phyloP scores from a whole-genome alignment of 2,797 vertebrate genomes.

The Peromyscus melanophrys region DNA sequence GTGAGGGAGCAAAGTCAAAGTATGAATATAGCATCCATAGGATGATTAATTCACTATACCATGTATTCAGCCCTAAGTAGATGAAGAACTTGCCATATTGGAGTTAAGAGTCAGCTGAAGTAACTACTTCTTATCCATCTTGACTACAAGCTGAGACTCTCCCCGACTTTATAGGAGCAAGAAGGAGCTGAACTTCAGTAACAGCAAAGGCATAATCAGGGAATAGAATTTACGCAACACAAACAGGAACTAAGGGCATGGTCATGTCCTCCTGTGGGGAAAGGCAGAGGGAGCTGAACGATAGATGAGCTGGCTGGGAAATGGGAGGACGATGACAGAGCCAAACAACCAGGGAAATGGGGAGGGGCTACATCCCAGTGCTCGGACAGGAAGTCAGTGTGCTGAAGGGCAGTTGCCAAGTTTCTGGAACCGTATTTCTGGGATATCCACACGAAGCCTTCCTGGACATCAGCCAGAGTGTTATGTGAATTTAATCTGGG shows the following conservation, averaged over 20 bases:
- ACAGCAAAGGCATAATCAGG: conserved; percentile 14
- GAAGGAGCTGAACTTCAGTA: conserved; percentile 14
- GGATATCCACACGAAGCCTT: neutral
- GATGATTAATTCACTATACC: neutral
- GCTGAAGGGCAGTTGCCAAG: neutral
- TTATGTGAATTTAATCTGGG: neutral
- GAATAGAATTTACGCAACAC: neutral
- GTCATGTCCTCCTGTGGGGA: neutral
- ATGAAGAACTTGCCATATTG: neutral
- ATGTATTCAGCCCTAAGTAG: neutral
- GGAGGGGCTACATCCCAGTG: neutral
- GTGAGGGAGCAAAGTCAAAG: conserved; percentile 22
- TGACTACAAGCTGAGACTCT: neutral
- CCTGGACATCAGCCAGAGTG: neutral
- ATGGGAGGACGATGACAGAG: neutral
- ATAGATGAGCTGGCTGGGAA: neutral
- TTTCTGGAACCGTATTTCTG: neutral
- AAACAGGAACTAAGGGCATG: neutral
- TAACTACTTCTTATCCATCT: conserved; percentile 1
- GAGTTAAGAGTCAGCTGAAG: neutral
- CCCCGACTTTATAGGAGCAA: neutral
- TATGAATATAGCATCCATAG: neutral
- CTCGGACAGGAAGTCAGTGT: neutral
- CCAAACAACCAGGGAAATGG: neutral
- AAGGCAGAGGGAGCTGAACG: neutral